Base-by-base conservation (phyloP, 1,140 invertebrate species). In the Andricus grossulariae region DNA sequence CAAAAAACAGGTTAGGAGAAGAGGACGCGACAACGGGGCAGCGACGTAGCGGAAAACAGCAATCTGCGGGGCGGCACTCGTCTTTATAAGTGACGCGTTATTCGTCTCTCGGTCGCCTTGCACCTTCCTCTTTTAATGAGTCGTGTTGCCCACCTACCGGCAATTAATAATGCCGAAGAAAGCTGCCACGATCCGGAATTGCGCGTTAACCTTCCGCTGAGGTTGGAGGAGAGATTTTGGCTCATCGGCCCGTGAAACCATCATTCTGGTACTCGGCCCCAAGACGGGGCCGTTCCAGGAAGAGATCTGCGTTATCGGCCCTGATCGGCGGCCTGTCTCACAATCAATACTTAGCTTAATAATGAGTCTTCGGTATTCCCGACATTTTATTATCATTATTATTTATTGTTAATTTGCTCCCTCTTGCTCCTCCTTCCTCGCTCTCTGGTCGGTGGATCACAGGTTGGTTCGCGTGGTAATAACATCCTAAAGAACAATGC, bases 81-180 rank as follows among this genome's bases (percentile, higher is more conserved):
- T 49, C 70, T 18, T 19, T 45, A 71, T 19, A 49, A 71, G 66
- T 71, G 66, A 49, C 25, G 45, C 18, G 25, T 32, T 11, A 45
- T 11, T 45, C 39, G 39, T 45, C 39, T 73, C 16, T 52, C 51
- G 25, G 45, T 55, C 54, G 15, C 19, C n/a, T 25, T 18, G 55
- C 57, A 11, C 49, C 74, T 18, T 50, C 57, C 39, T 71, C 76
- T 60, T 73, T 76, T 80, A 78, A 78, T 82, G 78, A 82, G 73
- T 80, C 82, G 75, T 74, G 77, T 77, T 72, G 77, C 80, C 81
- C 82, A 85, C 85, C 85, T 82, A 87, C 85, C 82, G 85, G 72
- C 84, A 85, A 86, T 87, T 87, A 87, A 87, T 87, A 87, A 87
- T 83, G 77, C 82, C 79, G 80, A 82, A 84, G 84, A 85, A 85